Conservation (phyloP, 1,140 invertebrate species). For the Drosophila nigromelanica region DNA sequence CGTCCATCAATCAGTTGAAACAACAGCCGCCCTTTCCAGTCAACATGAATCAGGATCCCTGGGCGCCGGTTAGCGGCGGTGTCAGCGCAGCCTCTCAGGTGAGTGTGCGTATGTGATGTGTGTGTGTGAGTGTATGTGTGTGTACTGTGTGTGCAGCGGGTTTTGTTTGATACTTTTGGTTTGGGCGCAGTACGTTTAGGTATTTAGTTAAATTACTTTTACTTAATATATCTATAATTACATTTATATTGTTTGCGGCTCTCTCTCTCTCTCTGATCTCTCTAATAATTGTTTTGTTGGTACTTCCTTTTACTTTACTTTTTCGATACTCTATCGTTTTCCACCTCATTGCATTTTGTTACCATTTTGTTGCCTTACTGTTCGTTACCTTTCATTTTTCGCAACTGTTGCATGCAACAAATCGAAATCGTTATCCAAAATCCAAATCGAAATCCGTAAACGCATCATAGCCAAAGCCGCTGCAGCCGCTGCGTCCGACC, state of each 20-base stretch:
- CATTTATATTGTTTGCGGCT: constrained; percentile 43
- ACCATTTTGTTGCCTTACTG: constrained; percentile 4
- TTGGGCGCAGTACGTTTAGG: constrained; percentile 27
- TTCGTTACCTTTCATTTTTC: constrained; percentile 46
- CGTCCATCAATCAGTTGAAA: constrained; percentile 86
- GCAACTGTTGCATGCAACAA: constrained; percentile 64
- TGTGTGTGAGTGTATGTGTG: not conserved
- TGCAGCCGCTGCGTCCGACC: constrained; percentile 60
- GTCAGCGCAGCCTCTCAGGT: constrained; percentile 73
- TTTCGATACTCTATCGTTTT: constrained; percentile 43
- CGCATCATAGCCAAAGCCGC: constrained; percentile 38
- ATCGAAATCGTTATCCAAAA: constrained; percentile 16
- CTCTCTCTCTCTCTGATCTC: constrained; percentile 22
- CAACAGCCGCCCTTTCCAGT: constrained; percentile 84
- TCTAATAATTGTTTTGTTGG: constrained; percentile 54
- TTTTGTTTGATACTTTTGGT: not conserved
- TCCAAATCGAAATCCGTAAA: constrained; percentile 9
- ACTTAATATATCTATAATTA: constrained; percentile 1
- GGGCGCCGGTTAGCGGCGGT: constrained; percentile 79
- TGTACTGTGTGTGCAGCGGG: not conserved
- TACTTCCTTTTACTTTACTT: constrained; percentile 51
- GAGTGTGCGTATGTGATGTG: constrained; percentile 38
- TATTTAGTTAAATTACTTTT: constrained; percentile 29
- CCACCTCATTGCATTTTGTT: constrained; percentile 70
- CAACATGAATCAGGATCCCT: constrained; percentile 83